A percentile compares a stretch with the other conserved stretches of the same genome.
Evolutionary conservation across 2,888 invertebrate genomes (phyloP).

Genomic region (Scaptomyza caliginosa): DNA sequence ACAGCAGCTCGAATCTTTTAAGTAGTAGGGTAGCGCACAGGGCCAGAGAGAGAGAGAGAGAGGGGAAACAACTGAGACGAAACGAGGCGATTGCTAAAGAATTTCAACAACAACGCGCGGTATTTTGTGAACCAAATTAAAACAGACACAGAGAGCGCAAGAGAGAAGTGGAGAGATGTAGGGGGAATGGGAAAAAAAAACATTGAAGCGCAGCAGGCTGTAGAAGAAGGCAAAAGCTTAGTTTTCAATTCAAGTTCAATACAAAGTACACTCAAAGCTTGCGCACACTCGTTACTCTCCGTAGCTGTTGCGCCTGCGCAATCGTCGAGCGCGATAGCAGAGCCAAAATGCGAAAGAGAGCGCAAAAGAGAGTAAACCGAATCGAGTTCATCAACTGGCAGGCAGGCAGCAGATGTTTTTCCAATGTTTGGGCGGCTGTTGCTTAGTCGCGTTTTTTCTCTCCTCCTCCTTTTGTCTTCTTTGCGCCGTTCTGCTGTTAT

Average conservation of each 20-base stretch:
- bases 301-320: constrained; percentile 40
- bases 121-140: constrained; percentile 79
- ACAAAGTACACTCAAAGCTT: background rate
- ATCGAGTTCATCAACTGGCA: constrained; percentile 74
- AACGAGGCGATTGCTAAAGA: constrained; percentile 69
- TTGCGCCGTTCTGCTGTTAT: constrained; percentile 38
- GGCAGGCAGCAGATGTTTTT: constrained; percentile 80
- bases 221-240: constrained; percentile 21
- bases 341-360: constrained; percentile 9
- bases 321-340: constrained; percentile 64
- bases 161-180: constrained; percentile 7
- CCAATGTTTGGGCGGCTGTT: constrained; percentile 71
- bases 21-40: constrained; percentile 27
- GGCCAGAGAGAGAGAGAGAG: background rate
- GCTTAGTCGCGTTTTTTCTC: constrained; percentile 50
- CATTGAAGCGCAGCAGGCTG: constrained; percentile 54
- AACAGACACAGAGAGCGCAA: constrained; percentile 61
- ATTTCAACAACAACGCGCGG: constrained; percentile 76
- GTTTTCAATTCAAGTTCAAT: too few species aligned
- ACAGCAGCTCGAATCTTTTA: constrained; percentile 51
- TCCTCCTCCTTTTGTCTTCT: constrained; percentile 11
- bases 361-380: constrained; percentile 30
- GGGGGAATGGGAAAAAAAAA: constrained; percentile 31
- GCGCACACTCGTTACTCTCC: constrained; percentile 20
- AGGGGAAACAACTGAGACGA: constrained; percentile 19